These are phyloP conservation scores for Tachysurus fulvidraco DNA, from an alignment of 2,113 vertebrate species.

Conservation along the genomic window DNA sequence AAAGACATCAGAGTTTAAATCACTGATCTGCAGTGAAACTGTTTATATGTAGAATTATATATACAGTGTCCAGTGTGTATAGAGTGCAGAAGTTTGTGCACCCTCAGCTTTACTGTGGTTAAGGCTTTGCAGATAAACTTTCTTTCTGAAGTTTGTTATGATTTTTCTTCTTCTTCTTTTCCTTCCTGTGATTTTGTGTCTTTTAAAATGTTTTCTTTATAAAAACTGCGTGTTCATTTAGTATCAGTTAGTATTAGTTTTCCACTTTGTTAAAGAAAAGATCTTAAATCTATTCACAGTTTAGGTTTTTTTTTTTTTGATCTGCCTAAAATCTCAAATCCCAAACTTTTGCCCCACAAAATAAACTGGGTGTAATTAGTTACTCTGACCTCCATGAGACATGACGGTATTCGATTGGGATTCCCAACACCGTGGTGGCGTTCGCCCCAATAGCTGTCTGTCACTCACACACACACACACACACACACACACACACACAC, in stretches of 20 bases:
- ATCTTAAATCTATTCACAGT: no score
- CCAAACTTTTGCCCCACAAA: neutral
- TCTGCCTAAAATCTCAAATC: neutral
- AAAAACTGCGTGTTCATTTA: no score
- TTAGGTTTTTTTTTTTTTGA: no score
- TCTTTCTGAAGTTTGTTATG: no score
- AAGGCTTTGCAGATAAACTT: no score
- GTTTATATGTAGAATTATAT: neutral
- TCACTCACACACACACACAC: slow-evolving; percentile 16
- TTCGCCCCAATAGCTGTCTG: slow-evolving; percentile 77
- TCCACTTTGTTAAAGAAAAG: no score
- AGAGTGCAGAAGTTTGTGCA: neutral
- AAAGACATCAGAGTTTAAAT: neutral
- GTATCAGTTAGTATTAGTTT: no score
- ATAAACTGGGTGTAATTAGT: neutral
- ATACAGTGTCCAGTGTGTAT: neutral
- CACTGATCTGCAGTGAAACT: neutral
- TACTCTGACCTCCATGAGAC: slow-evolving; percentile 75
- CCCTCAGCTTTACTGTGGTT: neutral
- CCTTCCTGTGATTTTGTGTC: no score
- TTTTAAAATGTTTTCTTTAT: no score
- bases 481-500: slow-evolving; percentile 19
- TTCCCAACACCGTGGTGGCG: slow-evolving; percentile 73
- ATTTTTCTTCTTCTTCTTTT: no score
- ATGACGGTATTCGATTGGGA: slow-evolving; percentile 75